Evolutionary conservation across 2,888 invertebrate genomes (phyloP).

Genomic region (Amaurobius ferox): DNA sequence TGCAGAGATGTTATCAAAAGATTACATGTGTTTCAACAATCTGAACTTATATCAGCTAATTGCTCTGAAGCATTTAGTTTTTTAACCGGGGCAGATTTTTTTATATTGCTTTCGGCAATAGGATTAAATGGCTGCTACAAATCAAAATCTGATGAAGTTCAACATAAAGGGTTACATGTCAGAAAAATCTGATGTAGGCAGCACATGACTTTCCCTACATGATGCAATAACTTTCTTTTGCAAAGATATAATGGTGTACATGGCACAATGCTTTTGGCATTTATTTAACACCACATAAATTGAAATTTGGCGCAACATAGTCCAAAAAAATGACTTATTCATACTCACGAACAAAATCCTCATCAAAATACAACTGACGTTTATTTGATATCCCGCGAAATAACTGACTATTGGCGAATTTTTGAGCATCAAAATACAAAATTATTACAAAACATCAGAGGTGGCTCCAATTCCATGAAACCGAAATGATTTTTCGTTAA

Average conservation of each 20-base stretch:
- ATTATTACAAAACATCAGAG: no score
- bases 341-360: no score
- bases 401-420: no score
- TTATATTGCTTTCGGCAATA: neutral
- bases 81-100: neutral
- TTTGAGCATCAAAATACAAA: no score
- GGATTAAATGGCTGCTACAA: neutral
- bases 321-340: no score
- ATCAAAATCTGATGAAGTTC: neutral
- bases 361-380: no score
- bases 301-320: no score
- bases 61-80: neutral
- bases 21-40: constrained; percentile 29
- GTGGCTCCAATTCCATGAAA: no score
- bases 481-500: no score
- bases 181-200: neutral
- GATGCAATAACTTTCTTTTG: neutral
- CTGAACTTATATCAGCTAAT: constrained; percentile 17
- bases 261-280: no score
- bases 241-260: neutral
- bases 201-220: neutral
- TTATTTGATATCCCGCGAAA: no score
- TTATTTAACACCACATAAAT: no score
- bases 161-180: neutral
- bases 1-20: constrained; percentile 16